Evolutionary conservation across 2,888 invertebrate species (phyloP).

Genomic region (Apoda limacodes): DNA sequence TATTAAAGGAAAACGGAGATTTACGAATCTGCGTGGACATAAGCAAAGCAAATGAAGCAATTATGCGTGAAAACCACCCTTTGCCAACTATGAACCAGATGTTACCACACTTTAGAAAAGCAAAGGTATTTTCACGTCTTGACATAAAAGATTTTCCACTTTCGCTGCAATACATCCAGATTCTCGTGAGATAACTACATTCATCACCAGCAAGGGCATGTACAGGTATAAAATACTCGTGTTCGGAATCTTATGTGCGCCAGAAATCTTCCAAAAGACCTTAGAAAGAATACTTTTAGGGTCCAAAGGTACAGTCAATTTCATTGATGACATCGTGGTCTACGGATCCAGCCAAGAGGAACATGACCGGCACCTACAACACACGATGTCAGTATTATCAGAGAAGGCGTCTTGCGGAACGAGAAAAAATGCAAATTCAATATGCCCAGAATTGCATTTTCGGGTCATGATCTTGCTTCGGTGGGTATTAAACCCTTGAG

Average conservation of each 20-base stretch:
- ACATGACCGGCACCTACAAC: conserved; percentile 14
- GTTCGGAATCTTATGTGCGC: no score
- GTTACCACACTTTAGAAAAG: no score
- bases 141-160: conserved; percentile 24
- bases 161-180: conserved; percentile 19
- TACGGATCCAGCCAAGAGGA: conserved; percentile 16
- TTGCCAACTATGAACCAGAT: conserved; percentile 24
- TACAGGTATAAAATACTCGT: no score
- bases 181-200: conserved; percentile 22
- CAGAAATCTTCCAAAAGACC: no score
- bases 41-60: conserved; percentile 25
- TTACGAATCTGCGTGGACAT: conserved; percentile 23
- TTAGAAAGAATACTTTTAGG: conserved; percentile 19
- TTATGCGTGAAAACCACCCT: conserved; percentile 24
- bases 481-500: conserved; percentile 17
- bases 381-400: conserved; percentile 14
- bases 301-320: conserved; percentile 21
- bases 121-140: conserved; percentile 19
- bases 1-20: conserved; percentile 21
- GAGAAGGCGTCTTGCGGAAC: conserved; percentile 18
- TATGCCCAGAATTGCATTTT: conserved; percentile 8
- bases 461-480: conserved; percentile 17
- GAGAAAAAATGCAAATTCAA: conserved; percentile 16
- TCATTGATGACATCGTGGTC: conserved; percentile 25
- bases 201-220: conserved; percentile 18